Evolutionary conservation across 2,888 invertebrate genomes (phyloP).

Genomic region (Drosophila aldrichi): DNA sequence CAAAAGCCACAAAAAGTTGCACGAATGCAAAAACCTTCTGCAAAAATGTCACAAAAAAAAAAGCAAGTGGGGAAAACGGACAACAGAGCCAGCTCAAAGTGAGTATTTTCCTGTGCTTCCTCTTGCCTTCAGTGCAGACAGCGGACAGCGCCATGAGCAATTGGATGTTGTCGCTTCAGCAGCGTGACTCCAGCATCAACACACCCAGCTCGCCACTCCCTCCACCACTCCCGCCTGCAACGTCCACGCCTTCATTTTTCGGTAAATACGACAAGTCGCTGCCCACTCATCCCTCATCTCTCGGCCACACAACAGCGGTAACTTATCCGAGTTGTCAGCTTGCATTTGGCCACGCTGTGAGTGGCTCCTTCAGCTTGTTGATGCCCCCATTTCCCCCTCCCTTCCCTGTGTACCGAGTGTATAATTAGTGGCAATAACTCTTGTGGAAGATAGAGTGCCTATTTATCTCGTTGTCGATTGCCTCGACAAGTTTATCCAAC

Average conservation of each 20-base stretch:
- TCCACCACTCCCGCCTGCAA: no score
- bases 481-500: not conserved
- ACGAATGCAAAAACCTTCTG: conserved; percentile 70
- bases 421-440: conserved; percentile 59
- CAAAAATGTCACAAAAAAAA: conserved; percentile 55
- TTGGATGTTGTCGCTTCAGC: conserved; percentile 54
- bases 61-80: conserved; percentile 28
- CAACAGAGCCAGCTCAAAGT: conserved; percentile 57
- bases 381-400: no score
- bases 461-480: not conserved
- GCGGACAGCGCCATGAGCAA: conserved; percentile 44
- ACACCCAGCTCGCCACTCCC: conserved; percentile 15
- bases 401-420: conserved; percentile 23
- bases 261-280: conserved; percentile 24
- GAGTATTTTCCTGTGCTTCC: conserved; percentile 53
- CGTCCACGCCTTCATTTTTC: conserved; percentile 11
- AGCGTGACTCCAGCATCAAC: conserved; percentile 22
- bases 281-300: conserved; percentile 37
- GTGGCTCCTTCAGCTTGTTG: conserved; percentile 49
- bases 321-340: conserved; percentile 57
- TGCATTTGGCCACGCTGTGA: conserved; percentile 30
- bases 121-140: conserved; percentile 15
- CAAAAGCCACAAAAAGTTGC: conserved; percentile 72
- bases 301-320: conserved; percentile 56
- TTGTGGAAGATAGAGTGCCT: not conserved